Percentiles rank a stretch among this genome's conserved stretches.
These are phyloP conservation scores for Paraescarpia echinospica DNA, from an alignment of 1,140 invertebrate genomes.

Conservation along the genomic window DNA sequence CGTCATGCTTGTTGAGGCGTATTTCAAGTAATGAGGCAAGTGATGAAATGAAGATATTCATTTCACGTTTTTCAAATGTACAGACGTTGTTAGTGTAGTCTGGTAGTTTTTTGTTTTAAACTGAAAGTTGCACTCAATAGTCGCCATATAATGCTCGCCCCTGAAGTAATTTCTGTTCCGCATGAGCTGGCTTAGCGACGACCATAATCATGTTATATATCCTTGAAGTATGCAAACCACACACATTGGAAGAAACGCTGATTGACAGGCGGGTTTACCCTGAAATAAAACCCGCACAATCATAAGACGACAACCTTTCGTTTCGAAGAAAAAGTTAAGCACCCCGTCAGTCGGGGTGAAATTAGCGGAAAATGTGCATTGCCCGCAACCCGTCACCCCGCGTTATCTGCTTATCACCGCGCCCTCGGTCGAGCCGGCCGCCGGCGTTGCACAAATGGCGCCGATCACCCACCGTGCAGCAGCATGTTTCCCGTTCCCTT, in stretches of 20 bases:
- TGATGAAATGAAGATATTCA: neutral
- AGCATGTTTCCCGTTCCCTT: neutral
- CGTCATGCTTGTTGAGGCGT: neutral
- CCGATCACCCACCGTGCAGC: neutral
- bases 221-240: neutral
- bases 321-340: neutral
- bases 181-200: neutral
- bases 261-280: neutral
- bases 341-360: neutral
- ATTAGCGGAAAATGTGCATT: neutral
- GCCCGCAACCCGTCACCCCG: neutral
- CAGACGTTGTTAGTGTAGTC: neutral
- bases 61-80: neutral
- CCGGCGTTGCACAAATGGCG: neutral
- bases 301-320: neutral
- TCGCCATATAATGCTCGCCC: neutral
- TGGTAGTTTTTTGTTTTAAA: neutral
- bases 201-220: neutral
- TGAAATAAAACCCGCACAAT: neutral
- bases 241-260: neutral
- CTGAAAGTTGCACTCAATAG: neutral
- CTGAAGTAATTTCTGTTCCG: neutral
- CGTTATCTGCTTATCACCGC: neutral
- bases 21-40: neutral
- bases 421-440: neutral